These are phyloP conservation scores for Gavialis gangeticus DNA, from an alignment of 2,113 vertebrate genomes.

Conservation along the genomic window DNA sequence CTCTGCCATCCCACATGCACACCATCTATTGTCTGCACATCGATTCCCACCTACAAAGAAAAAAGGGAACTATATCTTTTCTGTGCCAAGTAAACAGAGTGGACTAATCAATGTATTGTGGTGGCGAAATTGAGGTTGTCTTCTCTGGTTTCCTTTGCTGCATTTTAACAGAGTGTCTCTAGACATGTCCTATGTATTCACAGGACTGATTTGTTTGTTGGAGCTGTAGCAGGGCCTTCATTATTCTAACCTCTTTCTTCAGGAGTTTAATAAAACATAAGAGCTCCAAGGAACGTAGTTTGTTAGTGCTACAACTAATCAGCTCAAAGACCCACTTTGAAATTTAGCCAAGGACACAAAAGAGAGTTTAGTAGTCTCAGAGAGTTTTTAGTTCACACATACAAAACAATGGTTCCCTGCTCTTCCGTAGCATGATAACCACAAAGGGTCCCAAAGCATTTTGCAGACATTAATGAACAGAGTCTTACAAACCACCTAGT, in stretches of 20 bases:
- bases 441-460: background rate
- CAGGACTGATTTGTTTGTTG: background rate
- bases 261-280: background rate
- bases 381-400: background rate
- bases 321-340: background rate
- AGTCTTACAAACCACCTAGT: background rate
- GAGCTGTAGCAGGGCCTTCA: background rate
- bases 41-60: background rate
- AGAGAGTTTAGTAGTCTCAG: background rate
- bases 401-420: background rate
- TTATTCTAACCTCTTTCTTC: background rate
- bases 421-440: background rate
- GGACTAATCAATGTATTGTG: background rate
- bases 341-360: background rate
- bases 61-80: background rate
- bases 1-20: background rate
- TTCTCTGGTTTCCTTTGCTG: background rate
- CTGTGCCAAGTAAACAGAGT: background rate
- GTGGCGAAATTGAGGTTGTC: background rate
- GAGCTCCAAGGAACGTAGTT: background rate
- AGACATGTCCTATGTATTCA: background rate
- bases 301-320: background rate
- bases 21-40: background rate
- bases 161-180: background rate
- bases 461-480: background rate